Evolutionary conservation across 2,797 vertebrate species (phyloP).

Genomic region (Hydrocynus forskahlii): DNA sequence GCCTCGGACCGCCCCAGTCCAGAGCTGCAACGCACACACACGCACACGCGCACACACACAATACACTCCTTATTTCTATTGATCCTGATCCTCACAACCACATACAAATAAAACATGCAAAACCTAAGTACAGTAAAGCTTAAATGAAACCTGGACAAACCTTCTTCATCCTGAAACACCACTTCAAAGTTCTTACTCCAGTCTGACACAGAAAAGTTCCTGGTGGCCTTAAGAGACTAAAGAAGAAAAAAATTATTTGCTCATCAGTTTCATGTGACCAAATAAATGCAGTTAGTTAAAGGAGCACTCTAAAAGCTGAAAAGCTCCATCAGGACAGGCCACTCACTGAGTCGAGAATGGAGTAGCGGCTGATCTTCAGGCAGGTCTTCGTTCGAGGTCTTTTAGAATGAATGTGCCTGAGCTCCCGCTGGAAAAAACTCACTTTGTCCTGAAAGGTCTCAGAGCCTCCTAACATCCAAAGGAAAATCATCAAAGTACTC

Average conservation of each 20-base stretch:
- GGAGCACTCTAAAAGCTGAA: neutral
- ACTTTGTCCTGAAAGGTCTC: slow-evolving; percentile 99
- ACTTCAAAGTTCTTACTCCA: slow-evolving; percentile 99
- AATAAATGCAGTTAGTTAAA: neutral
- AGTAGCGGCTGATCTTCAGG: slow-evolving; percentile 90
- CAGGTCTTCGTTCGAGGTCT: slow-evolving; percentile 94
- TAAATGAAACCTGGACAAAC: no score
- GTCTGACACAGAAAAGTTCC: slow-evolving; percentile 96
- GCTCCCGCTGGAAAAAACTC: slow-evolving; percentile 96
- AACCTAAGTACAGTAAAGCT: no score
- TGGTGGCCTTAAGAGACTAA: slow-evolving; percentile 93
- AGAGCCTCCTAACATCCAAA: slow-evolving; percentile 84
- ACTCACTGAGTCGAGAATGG: slow-evolving; percentile 92
- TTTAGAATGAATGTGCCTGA: slow-evolving; percentile 94
- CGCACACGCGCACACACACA: neutral
- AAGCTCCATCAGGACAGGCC: neutral
- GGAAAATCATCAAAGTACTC: no score
- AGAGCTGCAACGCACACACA: slow-evolving; percentile 79
- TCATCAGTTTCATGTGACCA: neutral
- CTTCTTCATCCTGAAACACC: slow-evolving; percentile 98
- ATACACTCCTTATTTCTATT: no score
- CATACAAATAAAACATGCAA: no score
- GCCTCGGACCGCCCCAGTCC: slow-evolving; percentile 97
- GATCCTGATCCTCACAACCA: no score
- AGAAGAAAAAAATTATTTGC: neutral